Base-by-base conservation (phyloP, 1,140 invertebrate genomes). In the Drosophila subobscura region DNA sequence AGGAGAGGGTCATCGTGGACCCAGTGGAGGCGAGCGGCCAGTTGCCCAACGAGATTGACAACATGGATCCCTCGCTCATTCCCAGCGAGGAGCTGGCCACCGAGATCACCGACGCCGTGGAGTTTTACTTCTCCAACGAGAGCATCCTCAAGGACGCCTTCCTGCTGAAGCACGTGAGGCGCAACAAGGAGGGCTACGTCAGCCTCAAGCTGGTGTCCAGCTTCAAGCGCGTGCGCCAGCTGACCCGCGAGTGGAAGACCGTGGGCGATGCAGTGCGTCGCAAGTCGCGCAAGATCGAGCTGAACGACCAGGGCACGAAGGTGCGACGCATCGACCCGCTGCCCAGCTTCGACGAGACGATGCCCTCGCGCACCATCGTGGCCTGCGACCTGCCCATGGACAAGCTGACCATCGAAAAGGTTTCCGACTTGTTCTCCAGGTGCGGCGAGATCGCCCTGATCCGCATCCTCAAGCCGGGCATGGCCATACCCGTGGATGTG, bases 131-230 rank as follows among this genome's bases (percentile, higher is more conserved):
- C 91, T 97, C 97, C 58, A 97, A 99, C 91, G 96, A 96, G 14
- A 98, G 98, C 90, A 97, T 99, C 61, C 94, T 97, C 1, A 98
- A 98, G 92, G 97, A 99, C 90, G 97, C 97, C 2, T 99, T 99
- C 92, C 92, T 99, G 4, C 91, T 99, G 37, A 99, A 99, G 91
- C 97, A 99, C 91, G 97, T 99, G 3, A 94, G 97, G 33, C 93
- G 97, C 22, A 98, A 98, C 90, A 98, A 98, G 91, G 97, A 98
- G 92, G 98, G 98, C 7, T 99, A 96, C 92, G 97, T 99, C 1
- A 98, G 96, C 33, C 92, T 99, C 5, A 99, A 99, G 91, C 92
- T 99, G 41, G 97, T 98, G 53, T 98, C 97, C 1, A 98, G 97
- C 76, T 97, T 98, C 86, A 97, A 98, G 89, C 94, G 97, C 49